A percentile compares a stretch with the other conserved stretches of the same genome.
phyloP scores from a whole-genome alignment of 30 jellyfish, hydroid and myxozoan species.

The Morbakka virulenta region DNA sequence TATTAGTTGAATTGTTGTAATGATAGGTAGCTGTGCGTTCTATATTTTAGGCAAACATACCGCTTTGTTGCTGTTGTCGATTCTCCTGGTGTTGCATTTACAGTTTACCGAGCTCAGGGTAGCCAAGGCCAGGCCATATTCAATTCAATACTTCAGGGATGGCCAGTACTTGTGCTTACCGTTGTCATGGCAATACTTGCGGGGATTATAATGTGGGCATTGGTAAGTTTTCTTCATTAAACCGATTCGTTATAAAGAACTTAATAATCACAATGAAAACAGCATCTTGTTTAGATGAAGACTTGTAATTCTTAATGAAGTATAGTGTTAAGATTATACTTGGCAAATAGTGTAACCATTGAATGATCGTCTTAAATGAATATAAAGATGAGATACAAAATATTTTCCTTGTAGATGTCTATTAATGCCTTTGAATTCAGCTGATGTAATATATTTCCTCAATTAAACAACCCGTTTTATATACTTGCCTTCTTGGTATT shows the following conservation, averaged over 20 bases:
- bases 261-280: background rate
- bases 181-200: constrained; percentile 92
- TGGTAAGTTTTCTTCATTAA: constrained; percentile 62
- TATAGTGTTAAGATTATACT: background rate
- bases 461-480: too few species aligned
- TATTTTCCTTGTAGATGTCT: too few species aligned
- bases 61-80: constrained; percentile 75
- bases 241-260: too few species aligned
- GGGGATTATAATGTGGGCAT: constrained; percentile 90
- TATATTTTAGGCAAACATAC: constrained; percentile 6
- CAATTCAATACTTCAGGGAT: constrained; percentile 62
- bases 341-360: background rate
- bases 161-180: constrained; percentile 83
- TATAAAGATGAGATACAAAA: too few species aligned
- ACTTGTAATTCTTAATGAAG: background rate
- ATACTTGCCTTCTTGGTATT: too few species aligned
- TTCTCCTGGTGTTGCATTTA: constrained; percentile 84
- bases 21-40: background rate
- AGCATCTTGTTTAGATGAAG: background rate
- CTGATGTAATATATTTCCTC: too few species aligned
- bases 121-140: constrained; percentile 71
- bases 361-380: too few species aligned
- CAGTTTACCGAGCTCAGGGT: constrained; percentile 44
- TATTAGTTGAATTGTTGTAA: background rate
- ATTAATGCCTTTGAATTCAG: too few species aligned